Evolutionary conservation across 2,888 invertebrate genomes (phyloP), one percentile per base, ranked within the genome.

Genomic region (Gisinianus flammeolus): DNA sequence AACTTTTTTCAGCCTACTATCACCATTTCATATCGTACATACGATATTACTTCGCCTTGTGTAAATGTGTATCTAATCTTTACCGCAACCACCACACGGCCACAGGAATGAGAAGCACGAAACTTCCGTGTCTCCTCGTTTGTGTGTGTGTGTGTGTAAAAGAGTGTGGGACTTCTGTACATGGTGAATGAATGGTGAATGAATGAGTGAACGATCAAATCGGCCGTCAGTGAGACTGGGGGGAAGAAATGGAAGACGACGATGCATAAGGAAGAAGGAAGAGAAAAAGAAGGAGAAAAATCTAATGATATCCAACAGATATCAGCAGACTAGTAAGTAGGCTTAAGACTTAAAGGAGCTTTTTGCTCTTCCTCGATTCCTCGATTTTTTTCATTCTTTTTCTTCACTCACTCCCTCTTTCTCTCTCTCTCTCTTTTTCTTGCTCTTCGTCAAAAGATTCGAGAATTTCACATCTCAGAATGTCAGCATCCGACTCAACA

Each of bases 81-180:
- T n/a, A n/a, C n/a, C n/a, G n/a, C n/a, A n/a, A n/a, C n/a, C n/a
- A n/a, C n/a, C n/a, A n/a, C n/a, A n/a, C n/a, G n/a, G n/a, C n/a
- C n/a, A n/a, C n/a, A n/a, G n/a, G n/a, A n/a, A n/a, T n/a, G n/a
- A n/a, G n/a, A n/a, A n/a, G n/a, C n/a, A n/a, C n/a, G n/a, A n/a
- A n/a, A n/a, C n/a, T n/a, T n/a, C n/a, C n/a, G n/a, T n/a, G n/a
- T n/a, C n/a, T n/a, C n/a, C n/a, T n/a, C n/a, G n/a, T 10, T 44
- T 44, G 44, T 44, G 44, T 44, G n/a, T 24, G 62, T 58, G 62
- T 58, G 24, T 8, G n/a, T 58, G 24, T 58, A n/a, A 58, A 58
- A 12, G 44, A 10, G 44, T 6, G 44, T 44, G 44, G 44, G 44
- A 10, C 44, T 16, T 44, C 16, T 44, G 8, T 44, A 6, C 44